These are phyloP conservation scores for Teleogryllus occipitalis DNA, from an alignment of 1,140 invertebrate species.

Conservation along the genomic window DNA sequence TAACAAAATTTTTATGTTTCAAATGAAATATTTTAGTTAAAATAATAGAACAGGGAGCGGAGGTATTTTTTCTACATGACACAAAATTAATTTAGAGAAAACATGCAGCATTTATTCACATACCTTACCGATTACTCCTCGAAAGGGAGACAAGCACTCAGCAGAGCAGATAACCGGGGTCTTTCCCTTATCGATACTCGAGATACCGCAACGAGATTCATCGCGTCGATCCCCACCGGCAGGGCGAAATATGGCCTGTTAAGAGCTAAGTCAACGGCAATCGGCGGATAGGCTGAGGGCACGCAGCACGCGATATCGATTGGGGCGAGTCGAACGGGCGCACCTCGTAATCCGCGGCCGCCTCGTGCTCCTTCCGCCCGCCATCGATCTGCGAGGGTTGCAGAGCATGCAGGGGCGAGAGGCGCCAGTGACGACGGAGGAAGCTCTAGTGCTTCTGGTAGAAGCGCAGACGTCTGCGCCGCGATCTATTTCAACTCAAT, in stretches of 20 bases:
- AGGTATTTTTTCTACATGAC: too few relatives aligned
- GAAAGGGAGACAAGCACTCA: too few relatives aligned
- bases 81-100: too few relatives aligned
- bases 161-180: background rate
- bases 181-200: background rate
- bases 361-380: background rate
- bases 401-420: background rate
- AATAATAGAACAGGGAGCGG: too few relatives aligned
- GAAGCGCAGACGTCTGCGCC: too few relatives aligned
- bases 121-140: too few relatives aligned
- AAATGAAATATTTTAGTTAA: too few relatives aligned
- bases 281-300: background rate
- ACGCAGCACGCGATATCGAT: background rate
- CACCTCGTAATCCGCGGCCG: background rate
- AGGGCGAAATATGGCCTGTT: background rate
- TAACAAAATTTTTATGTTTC: too few relatives aligned
- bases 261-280: background rate
- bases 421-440: too few relatives aligned
- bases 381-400: background rate
- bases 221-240: background rate
- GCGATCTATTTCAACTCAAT: too few relatives aligned
- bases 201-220: background rate
- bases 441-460: too few relatives aligned
- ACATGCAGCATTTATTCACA: too few relatives aligned
- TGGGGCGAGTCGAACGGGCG: background rate